Conservation (phyloP, 2,888 invertebrate species). For the Agrilus cyanescens region DNA sequence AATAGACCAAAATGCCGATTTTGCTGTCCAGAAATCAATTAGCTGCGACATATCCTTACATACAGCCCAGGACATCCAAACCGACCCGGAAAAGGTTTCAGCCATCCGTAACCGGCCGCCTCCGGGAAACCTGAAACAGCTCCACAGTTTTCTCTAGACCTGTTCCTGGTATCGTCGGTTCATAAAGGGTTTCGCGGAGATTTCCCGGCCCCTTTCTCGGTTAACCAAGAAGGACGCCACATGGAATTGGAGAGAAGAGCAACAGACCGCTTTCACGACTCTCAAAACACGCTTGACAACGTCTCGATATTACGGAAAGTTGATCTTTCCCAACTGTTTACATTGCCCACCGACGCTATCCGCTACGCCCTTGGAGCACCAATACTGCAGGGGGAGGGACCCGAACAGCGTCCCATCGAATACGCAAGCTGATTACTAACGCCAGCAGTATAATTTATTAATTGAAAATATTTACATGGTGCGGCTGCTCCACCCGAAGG, state of each 20-base stretch:
- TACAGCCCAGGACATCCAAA: constrained; percentile 12
- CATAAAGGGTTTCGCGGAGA: constrained; percentile 11
- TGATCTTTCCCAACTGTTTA: constrained; percentile 15
- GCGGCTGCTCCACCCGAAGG: no score
- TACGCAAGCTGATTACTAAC: constrained; percentile 21
- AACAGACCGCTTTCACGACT: constrained; percentile 12
- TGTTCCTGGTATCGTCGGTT: constrained; percentile 15
- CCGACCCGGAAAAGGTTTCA: constrained; percentile 15
- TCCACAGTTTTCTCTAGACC: constrained; percentile 16
- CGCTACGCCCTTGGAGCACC: constrained; percentile 16
- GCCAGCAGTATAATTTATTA: no score
- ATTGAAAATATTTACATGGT: no score
- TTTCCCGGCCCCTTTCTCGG: constrained; percentile 12
- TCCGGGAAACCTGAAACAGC: constrained; percentile 14
- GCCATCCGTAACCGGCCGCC: constrained; percentile 11
- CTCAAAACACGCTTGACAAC: constrained; percentile 15
- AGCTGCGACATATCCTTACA: constrained; percentile 11
- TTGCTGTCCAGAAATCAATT: neutral
- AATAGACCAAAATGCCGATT: no score
- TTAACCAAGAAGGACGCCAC: constrained; percentile 10
- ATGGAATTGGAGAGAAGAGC: constrained; percentile 7
- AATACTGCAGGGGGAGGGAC: constrained; percentile 15
- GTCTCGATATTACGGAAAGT: constrained; percentile 16
- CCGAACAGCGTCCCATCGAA: constrained; percentile 16
- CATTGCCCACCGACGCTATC: constrained; percentile 20